Conservation (phyloP, 1,140 invertebrate genomes). For the Hylaeus anthracinus region DNA sequence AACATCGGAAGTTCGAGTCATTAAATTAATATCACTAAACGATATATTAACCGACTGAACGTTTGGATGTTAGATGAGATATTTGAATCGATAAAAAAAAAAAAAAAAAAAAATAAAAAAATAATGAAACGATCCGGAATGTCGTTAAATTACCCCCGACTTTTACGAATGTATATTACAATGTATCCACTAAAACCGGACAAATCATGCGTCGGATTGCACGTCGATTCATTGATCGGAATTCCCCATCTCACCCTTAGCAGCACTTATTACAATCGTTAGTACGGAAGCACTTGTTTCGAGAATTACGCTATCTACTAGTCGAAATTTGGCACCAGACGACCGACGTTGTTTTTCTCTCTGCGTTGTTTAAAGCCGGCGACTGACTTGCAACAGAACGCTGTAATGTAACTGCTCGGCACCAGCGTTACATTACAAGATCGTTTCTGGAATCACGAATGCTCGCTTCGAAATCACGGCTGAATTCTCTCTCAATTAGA, state of each 20-base stretch:
- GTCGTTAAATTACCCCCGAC: conserved; percentile 18
- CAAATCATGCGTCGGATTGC: conserved; percentile 20
- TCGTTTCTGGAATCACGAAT: too few species aligned
- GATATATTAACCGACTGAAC: conserved; percentile 34
- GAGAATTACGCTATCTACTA: conserved; percentile 45
- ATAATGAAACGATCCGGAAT: conserved; percentile 9
- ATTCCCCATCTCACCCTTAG: conserved; percentile 2
- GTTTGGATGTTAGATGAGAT: conserved; percentile 29
- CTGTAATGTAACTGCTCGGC: too few species aligned
- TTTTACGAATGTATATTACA: conserved; percentile 38
- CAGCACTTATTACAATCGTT: conserved; percentile 33
- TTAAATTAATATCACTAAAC: conserved; percentile 45
- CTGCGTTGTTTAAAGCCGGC: background rate
- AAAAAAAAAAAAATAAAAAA: background rate
- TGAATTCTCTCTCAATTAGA: too few species aligned
- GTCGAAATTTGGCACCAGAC: conserved; percentile 50
- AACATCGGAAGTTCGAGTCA: conserved; percentile 14
- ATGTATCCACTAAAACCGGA: conserved; percentile 28
- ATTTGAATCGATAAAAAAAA: conserved; percentile 19
- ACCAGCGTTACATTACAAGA: too few species aligned
- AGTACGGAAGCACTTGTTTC: conserved; percentile 47
- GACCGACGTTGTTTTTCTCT: conserved; percentile 27
- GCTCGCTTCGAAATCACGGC: too few species aligned
- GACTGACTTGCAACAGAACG: too few species aligned
- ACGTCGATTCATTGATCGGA: conserved; percentile 23